Evolutionary conservation across 2,888 invertebrate species (phyloP).

Genomic region (Hipparchia sbordonii): DNA sequence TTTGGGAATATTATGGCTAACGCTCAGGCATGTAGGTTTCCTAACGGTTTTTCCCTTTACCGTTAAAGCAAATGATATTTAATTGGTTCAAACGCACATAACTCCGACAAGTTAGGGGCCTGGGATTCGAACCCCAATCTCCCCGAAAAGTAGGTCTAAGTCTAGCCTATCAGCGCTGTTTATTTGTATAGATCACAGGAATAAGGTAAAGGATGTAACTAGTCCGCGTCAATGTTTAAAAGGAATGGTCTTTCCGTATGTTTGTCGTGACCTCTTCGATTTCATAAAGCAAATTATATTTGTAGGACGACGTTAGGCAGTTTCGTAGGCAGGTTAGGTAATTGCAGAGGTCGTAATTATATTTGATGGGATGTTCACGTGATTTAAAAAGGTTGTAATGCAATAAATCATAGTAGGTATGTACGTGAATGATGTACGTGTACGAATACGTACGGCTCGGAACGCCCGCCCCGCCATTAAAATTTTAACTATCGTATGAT

Average conservation of each 20-base stretch:
- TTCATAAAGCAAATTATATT: neutral
- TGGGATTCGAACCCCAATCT: too few relatives aligned
- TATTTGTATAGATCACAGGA: too few relatives aligned
- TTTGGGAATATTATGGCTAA: too few relatives aligned
- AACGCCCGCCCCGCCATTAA: slow-evolving; percentile 1
- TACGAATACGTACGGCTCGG: neutral
- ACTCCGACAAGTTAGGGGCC: too few relatives aligned
- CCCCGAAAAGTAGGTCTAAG: too few relatives aligned
- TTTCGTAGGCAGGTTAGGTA: slow-evolving; percentile 33
- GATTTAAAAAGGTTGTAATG: slow-evolving; percentile 40
- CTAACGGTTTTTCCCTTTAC: too few relatives aligned
- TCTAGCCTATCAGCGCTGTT: too few relatives aligned
- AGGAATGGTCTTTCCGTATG: neutral
- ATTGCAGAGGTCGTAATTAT: slow-evolving; percentile 46
- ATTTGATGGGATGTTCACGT: slow-evolving; percentile 45
- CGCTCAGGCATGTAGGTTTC: too few relatives aligned
- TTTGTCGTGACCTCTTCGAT: neutral
- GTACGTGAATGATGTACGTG: slow-evolving; percentile 23
- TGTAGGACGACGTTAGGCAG: slow-evolving; percentile 17
- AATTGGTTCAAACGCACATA: too few relatives aligned
- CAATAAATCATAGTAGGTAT: slow-evolving; percentile 19
- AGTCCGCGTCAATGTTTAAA: too few relatives aligned
- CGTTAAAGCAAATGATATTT: too few relatives aligned
- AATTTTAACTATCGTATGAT: slow-evolving; percentile 12
- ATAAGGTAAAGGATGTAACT: too few relatives aligned